These are phyloP conservation scores for Mus spretus DNA, from an alignment of 2,797 vertebrate species.

Conservation along the genomic window DNA sequence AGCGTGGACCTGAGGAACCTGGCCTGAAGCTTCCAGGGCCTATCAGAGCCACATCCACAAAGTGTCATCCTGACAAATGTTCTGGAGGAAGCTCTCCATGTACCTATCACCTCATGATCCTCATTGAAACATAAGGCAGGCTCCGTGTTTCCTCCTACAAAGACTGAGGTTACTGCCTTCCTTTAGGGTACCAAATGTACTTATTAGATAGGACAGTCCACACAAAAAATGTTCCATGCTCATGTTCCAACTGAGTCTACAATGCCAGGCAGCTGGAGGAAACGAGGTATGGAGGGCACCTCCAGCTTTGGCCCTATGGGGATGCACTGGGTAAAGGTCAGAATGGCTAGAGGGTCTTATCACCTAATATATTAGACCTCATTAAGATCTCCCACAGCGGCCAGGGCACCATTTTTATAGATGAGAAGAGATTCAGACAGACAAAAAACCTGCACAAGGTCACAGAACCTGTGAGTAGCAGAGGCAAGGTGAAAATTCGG, in stretches of 20 bases:
- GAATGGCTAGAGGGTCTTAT: not conserved
- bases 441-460: not conserved
- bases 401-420: not conserved
- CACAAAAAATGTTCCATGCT: not conserved
- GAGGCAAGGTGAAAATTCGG: constrained; percentile 10
- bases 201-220: not conserved
- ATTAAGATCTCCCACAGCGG: not conserved
- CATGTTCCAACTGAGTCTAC: not conserved
- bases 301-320: not conserved
- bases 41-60: not conserved
- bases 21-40: not conserved
- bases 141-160: not conserved
- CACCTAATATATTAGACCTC: not conserved
- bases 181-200: not conserved
- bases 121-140: not conserved
- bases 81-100: not conserved
- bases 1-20: not conserved
- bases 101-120: not conserved
- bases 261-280: not conserved
- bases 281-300: not conserved
- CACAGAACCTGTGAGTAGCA: not conserved
- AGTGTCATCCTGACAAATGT: not conserved
- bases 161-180: not conserved
- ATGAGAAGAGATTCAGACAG: constrained; percentile 22
- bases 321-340: not conserved